Conservation (phyloP, 2,888 invertebrate species). For the Melanostoma scalare region DNA sequence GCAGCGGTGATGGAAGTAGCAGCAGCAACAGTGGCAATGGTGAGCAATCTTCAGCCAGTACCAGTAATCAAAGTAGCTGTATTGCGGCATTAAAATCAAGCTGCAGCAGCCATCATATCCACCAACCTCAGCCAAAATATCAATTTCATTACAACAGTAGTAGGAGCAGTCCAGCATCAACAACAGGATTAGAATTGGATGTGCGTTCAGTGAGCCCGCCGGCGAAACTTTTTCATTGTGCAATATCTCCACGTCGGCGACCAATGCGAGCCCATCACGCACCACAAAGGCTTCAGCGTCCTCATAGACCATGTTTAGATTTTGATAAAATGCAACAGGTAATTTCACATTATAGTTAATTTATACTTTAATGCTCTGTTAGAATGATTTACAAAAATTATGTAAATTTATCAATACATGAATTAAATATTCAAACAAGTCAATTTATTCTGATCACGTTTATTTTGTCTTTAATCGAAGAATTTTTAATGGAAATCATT, state of each 20-base stretch:
- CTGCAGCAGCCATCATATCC: slow-evolving; percentile 81
- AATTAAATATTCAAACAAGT: background rate
- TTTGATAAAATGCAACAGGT: slow-evolving; percentile 99
- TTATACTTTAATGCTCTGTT: background rate
- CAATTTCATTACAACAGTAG: slow-evolving; percentile 81
- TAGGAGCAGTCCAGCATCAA: slow-evolving; percentile 81
- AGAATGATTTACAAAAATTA: background rate
- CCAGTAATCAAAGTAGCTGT: slow-evolving; percentile 75
- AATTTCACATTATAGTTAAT: slow-evolving; percentile 74
- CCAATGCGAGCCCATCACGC: slow-evolving; percentile 84
- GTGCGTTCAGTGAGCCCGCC: slow-evolving; percentile 82
- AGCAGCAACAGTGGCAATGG: slow-evolving; percentile 73
- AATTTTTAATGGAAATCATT: background rate
- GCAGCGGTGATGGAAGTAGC: slow-evolving; percentile 75
- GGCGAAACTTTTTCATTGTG: slow-evolving; percentile 84
- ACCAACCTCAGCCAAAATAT: slow-evolving; percentile 81
- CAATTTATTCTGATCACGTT: background rate
- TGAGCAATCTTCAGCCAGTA: slow-evolving; percentile 73
- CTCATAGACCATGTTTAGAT: slow-evolving; percentile 94
- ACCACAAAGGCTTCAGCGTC: slow-evolving; percentile 84
- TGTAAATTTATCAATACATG: background rate
- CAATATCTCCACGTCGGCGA: slow-evolving; percentile 84
- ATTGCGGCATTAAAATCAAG: slow-evolving; percentile 80
- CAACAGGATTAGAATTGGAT: slow-evolving; percentile 81
- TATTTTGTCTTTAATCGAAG: background rate